Base-by-base conservation (phyloP, 2,888 invertebrate genomes). In the Acrocera orbiculus region DNA sequence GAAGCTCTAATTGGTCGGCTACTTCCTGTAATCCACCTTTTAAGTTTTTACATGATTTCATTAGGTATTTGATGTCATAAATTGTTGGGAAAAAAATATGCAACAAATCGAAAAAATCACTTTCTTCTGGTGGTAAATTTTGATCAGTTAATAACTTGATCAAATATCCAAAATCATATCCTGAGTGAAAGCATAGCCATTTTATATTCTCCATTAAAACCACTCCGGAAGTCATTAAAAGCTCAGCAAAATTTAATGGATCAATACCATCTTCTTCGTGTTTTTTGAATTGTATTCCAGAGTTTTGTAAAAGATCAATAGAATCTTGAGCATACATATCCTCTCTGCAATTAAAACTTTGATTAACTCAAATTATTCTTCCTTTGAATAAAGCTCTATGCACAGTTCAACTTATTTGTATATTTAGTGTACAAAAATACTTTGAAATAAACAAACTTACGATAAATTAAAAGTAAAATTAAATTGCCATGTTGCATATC, bases 271-370 rank as follows among this genome's bases (percentile, higher is more conserved):
- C 92, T 57, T 93, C 92, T 66, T 95, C 93, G 56, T 96, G 95
- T 58, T 90, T 89, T 54, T 92, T 82, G 59, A 98, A 98, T 60
- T 98, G 95, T 43, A 95, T 81, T 28, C 93, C 93, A 34, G 93
- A 93, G 60, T 92, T 92, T 56, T 85, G 85, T 35, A 98, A 69
- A 53, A 98, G 70, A 60, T 98, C 96, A 55, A 99, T 96, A 40
- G 95, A 95, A 61, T 99, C 98, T 63, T 95, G 92, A 31, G 96
- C 95, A 62, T 93, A 96, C 95, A 98, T 96, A 56, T 96, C 95
- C 64, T 93, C 92, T 47, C 90, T 92, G n/a, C n/a, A n/a, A 60
- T 42, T 40, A 15, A 42, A 17, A 16, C n/a, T n/a, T n/a, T n/a
- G n/a, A n/a, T n/a, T n/a, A n/a, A n/a, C n/a, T n/a, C n/a, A n/a